Percentiles rank a stretch among this genome's conserved stretches.
Conservation (phyloP, 1,140 invertebrate genomes). For the Brachionus manjavacas region DNA sequence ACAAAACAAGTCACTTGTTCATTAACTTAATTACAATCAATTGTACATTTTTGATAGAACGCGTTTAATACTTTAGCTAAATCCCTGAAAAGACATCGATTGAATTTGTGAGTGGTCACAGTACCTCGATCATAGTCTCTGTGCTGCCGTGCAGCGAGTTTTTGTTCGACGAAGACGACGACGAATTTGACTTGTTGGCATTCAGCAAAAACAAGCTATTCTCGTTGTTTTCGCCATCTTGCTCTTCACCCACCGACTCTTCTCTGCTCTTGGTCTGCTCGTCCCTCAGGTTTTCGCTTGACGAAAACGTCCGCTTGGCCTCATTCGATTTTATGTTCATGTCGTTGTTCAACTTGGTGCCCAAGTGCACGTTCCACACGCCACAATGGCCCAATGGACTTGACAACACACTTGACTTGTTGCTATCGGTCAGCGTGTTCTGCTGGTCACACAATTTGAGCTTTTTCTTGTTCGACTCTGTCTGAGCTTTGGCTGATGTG, state of each 20-base stretch:
- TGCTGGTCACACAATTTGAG: not conserved
- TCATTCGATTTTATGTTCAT: not conserved
- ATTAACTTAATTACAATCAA: not conserved
- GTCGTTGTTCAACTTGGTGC: not conserved
- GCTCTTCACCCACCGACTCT: not conserved
- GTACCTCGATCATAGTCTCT: constrained; percentile 31
- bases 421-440: not conserved
- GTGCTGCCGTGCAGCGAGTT: constrained; percentile 27
- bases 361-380: not conserved
- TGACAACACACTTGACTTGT: not conserved
- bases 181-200: constrained; percentile 18
- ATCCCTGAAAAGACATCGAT: not conserved
- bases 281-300: not conserved
- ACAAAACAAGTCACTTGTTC: not conserved
- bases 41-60: not conserved
- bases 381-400: not conserved
- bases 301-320: not conserved
- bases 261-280: not conserved
- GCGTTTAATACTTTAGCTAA: not conserved
- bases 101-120: not conserved
- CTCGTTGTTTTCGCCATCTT: not conserved
- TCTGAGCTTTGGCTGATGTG: not conserved
- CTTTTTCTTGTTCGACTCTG: not conserved
- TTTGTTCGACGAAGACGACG: constrained; percentile 33
- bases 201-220: not conserved